Evolutionary conservation across 2,113 vertebrate species (phyloP), one percentile per base, ranked within the genome.

Genomic region (Amblyopsis rosae): DNA sequence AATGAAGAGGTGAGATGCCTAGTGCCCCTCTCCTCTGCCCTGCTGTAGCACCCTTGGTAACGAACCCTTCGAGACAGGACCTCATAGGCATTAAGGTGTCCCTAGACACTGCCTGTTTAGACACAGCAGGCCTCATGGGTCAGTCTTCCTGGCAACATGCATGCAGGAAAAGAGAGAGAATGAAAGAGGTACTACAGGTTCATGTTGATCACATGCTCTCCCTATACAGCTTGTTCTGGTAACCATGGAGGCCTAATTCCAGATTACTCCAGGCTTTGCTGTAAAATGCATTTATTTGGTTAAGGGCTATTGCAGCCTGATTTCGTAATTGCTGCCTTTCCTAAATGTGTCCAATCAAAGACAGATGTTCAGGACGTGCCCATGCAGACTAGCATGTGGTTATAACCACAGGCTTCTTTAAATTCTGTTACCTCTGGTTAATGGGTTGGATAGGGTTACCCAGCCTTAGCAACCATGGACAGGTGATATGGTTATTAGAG

Each of bases 21-120:
- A 68, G 75, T 62, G 84, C 85, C 64, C 72, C 26, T 73, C 57
- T 72, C 78, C 77, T 59, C 73, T 64, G 81, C 76, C 78, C 80
- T 65, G 72, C 77, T 72, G 65, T 56, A 65, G 80, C 87, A 82
- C 73, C 81, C 92, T 71, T 93, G 83, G 91, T 90, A 90, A 93
- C 92, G 73, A 79, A 85, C 81, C 81, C 85, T 86, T 86, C 87
- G 87, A n/a, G 84, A 86, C 80, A 76, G 75, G 73, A 81, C 86
- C 87, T 89, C 64, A 62, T 87, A 86, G 87, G 82, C 70, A 62
- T 59, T 26, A 16, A 12, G 0, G 62, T 69, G 72, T 90, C 91
- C 88, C 91, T 67, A 48, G 80, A 75, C 69, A 59, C 76, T 19
- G 80, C 74, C 75, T 86, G 85, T 85, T 88, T 82, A 78, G 82